phyloP scores from a whole-genome alignment of 2,113 vertebrate genomes.

The Paracanthobrama guichenoti region DNA sequence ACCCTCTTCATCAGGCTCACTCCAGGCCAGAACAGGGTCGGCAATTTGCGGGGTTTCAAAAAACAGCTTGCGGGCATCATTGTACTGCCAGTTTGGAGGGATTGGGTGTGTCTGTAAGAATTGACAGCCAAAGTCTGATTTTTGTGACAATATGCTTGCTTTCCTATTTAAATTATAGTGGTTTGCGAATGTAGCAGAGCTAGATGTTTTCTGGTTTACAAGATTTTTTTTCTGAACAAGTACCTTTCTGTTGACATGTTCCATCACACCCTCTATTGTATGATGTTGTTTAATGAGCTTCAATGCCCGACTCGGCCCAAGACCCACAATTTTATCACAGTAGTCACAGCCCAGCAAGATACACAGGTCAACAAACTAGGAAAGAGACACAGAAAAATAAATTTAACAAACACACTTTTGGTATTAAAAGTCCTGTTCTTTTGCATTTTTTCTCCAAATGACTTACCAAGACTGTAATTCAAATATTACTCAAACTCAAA shows the following conservation, averaged over 20 bases:
- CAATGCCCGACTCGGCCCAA: conserved; percentile 78
- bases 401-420: neutral
- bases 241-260: conserved; percentile 74
- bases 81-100: conserved; percentile 73
- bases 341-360: conserved; percentile 85
- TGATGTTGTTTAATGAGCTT: conserved; percentile 75
- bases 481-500: neutral
- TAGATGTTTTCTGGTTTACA: neutral
- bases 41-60: conserved; percentile 56
- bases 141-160: neutral
- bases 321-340: conserved; percentile 75
- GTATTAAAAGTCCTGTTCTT: neutral
- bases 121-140: neutral
- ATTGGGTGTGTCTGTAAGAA: conserved; percentile 70
- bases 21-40: conserved; percentile 68
- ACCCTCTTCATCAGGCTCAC: conserved; percentile 74
- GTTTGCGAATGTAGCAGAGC: neutral
- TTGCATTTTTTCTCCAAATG: neutral
- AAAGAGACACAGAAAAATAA: conserved; percentile 19
- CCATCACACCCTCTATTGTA: conserved; percentile 75
- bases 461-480: neutral
- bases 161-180: no score
- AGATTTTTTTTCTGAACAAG: neutral
- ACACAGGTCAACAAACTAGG: conserved; percentile 83
- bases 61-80: conserved; percentile 76